These are phyloP conservation scores for Meteorus sp. DNA, from an alignment of 1,140 invertebrate genomes.

Conservation along the genomic window DNA sequence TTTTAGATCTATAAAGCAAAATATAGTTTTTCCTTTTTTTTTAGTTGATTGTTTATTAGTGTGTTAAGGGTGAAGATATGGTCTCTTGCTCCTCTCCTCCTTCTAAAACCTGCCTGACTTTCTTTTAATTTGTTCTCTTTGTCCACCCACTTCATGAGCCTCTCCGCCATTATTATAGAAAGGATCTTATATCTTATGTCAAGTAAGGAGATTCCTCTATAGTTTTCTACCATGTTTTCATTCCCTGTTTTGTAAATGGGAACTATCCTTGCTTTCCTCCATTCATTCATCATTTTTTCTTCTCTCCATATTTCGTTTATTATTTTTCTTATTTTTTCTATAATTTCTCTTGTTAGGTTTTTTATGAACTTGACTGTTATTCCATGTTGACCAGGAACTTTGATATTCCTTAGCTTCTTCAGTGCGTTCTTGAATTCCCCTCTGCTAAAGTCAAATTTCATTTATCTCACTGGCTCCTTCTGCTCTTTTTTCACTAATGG, in stretches of 20 bases:
- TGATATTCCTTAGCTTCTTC: slow-evolving; percentile 36
- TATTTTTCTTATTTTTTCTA: slow-evolving; percentile 13
- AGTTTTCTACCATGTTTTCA: slow-evolving; percentile 11
- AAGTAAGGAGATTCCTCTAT: slow-evolving; percentile 18
- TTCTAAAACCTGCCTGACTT: slow-evolving; percentile 27
- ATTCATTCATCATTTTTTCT: slow-evolving; percentile 4
- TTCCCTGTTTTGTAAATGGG: slow-evolving; percentile 20
- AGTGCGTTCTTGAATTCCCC: slow-evolving; percentile 35
- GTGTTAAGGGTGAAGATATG: slow-evolving; percentile 26
- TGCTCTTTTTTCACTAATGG: neutral
- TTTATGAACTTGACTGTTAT: slow-evolving; percentile 40
- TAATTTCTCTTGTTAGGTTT: slow-evolving; percentile 18
- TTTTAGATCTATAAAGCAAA: slow-evolving; percentile 17
- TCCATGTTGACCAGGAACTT: slow-evolving; percentile 39
- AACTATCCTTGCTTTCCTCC: slow-evolving; percentile 21
- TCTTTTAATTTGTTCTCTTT: slow-evolving; percentile 17
- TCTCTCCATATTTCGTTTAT: slow-evolving; percentile 20
- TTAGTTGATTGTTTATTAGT: slow-evolving; percentile 19
- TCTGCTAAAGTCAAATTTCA: slow-evolving; percentile 15
- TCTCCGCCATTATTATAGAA: slow-evolving; percentile 19
- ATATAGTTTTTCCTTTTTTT: slow-evolving; percentile 17
- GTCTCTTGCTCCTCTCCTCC: slow-evolving; percentile 17
- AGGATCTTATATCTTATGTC: slow-evolving; percentile 22
- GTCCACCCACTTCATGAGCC: slow-evolving; percentile 20
- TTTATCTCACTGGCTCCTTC: slow-evolving; percentile 10